Evolutionary conservation across 2,888 invertebrate genomes (phyloP), one percentile per base, ranked within the genome.

Genomic region (Theretra japonica): DNA sequence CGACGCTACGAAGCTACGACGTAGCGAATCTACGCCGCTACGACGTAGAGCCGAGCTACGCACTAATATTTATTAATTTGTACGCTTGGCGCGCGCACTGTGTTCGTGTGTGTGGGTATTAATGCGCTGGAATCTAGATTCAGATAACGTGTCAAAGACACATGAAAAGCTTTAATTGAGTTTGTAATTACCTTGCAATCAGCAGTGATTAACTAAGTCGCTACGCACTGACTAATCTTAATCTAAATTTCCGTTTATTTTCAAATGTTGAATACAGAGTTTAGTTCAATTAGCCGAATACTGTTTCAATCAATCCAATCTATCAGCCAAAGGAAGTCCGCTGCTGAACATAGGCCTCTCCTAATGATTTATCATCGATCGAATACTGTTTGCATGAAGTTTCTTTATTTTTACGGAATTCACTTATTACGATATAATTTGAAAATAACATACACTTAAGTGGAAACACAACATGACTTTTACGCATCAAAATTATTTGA

Each of bases 1-100:
- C 65, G 41, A 65, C 65, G 65, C 7, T 65, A 65, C 65, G 23
- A 48, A 48, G 65, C 65, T 21, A 62, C 62, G 58, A 58, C 58
- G 25, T 58, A 23, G 17, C 25, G 62, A 41, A 7, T 30, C 59
- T 30, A 60, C 62, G 62, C 7, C 15, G 62, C 62, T 65, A 65
- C 65, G 65, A 5, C 65, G 65, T 48, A 23, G 62, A 23, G 11
- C 62, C 0, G n/a, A 41, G 23, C 65, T 65, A 65, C 65, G 48
- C 65, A 65, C 65, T 23, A 48, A 48, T 65, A 21, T 41, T 41
- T 41, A 33, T 41, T 33, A 65, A 65, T 65, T 48, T 65, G 65
- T 48, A 65, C 48, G 65, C 65, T 48, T 41, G 6, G 65, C 17
- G 11, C 62, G 65, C 23, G 15, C 53, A n/a, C 19, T 53, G 53